phyloP scores from a whole-genome alignment of 35 echinoderm and acorn worm species.

The Heliocidaris erythrogramma region DNA sequence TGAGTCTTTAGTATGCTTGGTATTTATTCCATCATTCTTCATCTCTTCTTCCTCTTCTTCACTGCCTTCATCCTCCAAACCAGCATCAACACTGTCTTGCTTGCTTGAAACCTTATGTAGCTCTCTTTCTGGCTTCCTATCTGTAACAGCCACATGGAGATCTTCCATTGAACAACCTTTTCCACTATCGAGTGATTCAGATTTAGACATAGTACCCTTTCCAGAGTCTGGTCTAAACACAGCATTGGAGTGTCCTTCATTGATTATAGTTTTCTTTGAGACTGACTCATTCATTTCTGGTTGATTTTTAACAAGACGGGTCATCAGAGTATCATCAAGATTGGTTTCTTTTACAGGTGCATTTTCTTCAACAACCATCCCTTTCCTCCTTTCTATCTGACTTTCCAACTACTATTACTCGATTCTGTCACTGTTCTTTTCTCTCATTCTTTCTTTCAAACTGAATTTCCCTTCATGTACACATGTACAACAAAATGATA shows the following conservation, averaged over 20 bases:
- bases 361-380: background rate
- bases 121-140: background rate
- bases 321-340: background rate
- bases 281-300: background rate
- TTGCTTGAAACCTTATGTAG: background rate
- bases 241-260: background rate
- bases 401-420: background rate
- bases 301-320: background rate
- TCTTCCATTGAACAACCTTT: slow-evolving; percentile 73
- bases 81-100: background rate
- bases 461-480: background rate
- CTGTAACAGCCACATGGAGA: slow-evolving; percentile 13
- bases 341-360: slow-evolving; percentile 3
- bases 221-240: background rate
- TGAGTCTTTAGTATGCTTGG: background rate
- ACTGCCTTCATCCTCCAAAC: background rate
- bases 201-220: slow-evolving; percentile 55
- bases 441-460: background rate
- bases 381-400: background rate
- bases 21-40: background rate
- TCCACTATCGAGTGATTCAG: slow-evolving; percentile 81
- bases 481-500: background rate
- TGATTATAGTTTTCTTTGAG: background rate
- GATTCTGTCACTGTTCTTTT: background rate
- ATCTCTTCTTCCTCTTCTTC: slow-evolving; percentile 23